Base-by-base conservation (phyloP, 2,113 vertebrate species). In the Daphoenositta chrysoptera region DNA sequence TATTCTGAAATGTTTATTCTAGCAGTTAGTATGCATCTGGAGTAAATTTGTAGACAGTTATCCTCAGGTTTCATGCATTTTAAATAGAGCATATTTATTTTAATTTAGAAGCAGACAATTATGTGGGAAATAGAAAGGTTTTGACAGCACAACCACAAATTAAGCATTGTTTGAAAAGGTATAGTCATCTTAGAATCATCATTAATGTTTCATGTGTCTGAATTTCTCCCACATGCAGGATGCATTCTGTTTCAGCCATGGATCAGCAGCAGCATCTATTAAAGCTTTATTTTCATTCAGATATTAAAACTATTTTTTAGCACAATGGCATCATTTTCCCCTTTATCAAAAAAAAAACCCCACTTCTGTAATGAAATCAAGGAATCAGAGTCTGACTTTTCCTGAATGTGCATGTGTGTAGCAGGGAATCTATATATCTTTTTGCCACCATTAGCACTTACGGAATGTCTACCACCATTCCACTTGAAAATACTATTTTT, bases 1-100 rank as follows among this genome's bases (percentile, higher is more conserved):
- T 93, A 91, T 93, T 93, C 89, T 54, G 90, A 96, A 97, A 95
- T 96, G 93, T 95, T 97, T 97, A 94, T 97, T 97, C 69, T 91
- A 91, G 92, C 84, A 94, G 78, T 96, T 96, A 93, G 82, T 69
- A 94, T 96, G 95, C 94, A 96, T 96, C 92, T 94, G 96, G 92
- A 96, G 81, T 93, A 87, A 96, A 96, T 94, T 61, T 87, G 75
- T 73, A 94, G 92, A 84, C 89, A 0, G 1, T 80, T 96, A 87
- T 93, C 54, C 87, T 96, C 54, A 47, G 80, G 81, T 96, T 96
- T 81, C 73, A 84, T 95, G 71, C 91, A 96, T 90, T 96, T 97
- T 94, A 96, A 96, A 87, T 84, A 83, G 75, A 85, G 31, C 20
- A 72, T 61, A 80, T 83, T 95, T 90, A 94, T 94, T 96, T 80